Evolutionary conservation across 53 echinoderm and acorn worm genomes (phyloP).

Genomic region (Arbacia lixula): DNA sequence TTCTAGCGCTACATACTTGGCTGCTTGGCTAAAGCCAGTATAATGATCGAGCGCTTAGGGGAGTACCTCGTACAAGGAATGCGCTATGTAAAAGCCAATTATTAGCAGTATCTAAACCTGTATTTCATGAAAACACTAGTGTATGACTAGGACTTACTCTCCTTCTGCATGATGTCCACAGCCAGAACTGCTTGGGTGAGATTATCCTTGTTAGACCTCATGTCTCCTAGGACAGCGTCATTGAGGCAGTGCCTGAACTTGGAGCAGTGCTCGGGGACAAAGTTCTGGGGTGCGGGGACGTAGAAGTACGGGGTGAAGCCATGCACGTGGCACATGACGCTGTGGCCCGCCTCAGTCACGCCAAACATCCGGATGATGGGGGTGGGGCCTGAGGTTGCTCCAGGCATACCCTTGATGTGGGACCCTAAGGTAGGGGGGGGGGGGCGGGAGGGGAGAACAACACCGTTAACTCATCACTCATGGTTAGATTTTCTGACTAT

Average conservation of each 20-base stretch:
- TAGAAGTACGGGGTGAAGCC: conserved; percentile 98
- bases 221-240: conserved; percentile 72
- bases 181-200: conserved; percentile 84
- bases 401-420: conserved; percentile 88
- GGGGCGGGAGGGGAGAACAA: no score
- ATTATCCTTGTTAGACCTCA: conserved; percentile 90
- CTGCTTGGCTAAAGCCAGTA: no score
- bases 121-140: no score
- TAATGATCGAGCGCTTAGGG: no score
- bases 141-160: conserved; percentile 90
- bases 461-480: no score
- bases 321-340: conserved; percentile 94
- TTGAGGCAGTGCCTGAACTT: conserved; percentile 79
- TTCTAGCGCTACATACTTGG: no score
- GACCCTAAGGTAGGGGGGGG: conserved; percentile 51
- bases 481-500: no score
- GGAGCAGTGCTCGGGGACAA: conserved; percentile 71
- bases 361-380: conserved; percentile 98
- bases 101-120: no score
- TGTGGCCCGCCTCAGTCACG: conserved; percentile 85
- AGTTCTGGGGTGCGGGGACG: conserved; percentile 85
- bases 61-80: no score
- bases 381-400: conserved; percentile 72
- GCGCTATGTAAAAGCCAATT: no score
- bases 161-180: conserved; percentile 80